Evolutionary conservation across 2,888 invertebrate genomes (phyloP), one percentile per base, ranked within the genome.

Genomic region (Drosophila mettleri): DNA sequence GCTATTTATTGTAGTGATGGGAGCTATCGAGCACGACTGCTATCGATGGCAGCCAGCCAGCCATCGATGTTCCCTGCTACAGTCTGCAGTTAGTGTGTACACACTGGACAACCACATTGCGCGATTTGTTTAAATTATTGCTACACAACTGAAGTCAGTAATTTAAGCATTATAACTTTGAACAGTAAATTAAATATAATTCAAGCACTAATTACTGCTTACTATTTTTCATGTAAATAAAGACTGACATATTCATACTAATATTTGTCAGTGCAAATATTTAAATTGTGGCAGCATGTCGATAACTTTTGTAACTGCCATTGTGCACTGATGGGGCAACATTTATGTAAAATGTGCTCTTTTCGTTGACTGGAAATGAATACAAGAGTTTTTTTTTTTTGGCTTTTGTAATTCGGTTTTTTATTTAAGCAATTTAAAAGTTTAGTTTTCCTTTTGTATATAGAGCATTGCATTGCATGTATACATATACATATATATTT

Each of bases 371-470:
- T 57, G 55, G 31, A 57, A 45, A 34, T 43, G 5, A 22, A 64
- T 8, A 61, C 43, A 9, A 49, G 9, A 12, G 0, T 9, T 20
- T 14, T 20, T 20, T 14, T 20, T 41, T 18, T 20, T 69, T 68
- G 51, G 52, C 55, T 69, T 76, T 83, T 75, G 67, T 67, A 60
- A 53, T 68, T 73, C 69, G 55, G 31, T 65, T 60, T 60, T 80
- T 85, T 87, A 87, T 87, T 85, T 72, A 85, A 85, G 85, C 85
- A 85, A 80, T 85, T 85, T 85, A 71, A 86, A 86, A 82, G 76
- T 74, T 80, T 78, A 22, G 39, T 41, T 71, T 46, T 46, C 53
- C 49, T 73, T 73, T 71, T 76, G 73, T 77, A 77, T 83, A 75
- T 77, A 70, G 86, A 75, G 82, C 83, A 70, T 76, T 83, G 74